A percentile compares a stretch with the other conserved stretches of the same genome.
Conservation (phyloP, 2,797 vertebrate species). For the Carcharodon carcharias region DNA sequence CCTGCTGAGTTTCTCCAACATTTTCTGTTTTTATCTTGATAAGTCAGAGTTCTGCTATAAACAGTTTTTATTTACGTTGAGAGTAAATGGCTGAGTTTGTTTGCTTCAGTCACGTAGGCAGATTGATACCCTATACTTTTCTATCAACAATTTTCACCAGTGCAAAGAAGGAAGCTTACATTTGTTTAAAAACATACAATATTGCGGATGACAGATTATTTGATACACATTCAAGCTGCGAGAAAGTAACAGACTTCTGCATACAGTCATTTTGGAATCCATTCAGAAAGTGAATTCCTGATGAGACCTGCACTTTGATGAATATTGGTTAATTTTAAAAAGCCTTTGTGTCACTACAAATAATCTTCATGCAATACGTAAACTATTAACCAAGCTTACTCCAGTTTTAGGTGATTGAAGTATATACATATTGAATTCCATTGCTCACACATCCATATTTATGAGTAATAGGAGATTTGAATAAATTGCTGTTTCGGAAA, state of each 20-base stretch:
- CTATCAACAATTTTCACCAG: neutral
- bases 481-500: neutral
- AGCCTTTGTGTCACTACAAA: neutral
- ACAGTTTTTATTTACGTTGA: neutral
- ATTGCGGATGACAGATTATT: neutral
- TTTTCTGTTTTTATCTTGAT: too few relatives aligned
- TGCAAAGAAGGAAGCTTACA: neutral
- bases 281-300: neutral
- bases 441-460: neutral
- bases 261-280: neutral
- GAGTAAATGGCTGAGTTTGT: neutral
- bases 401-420: neutral
- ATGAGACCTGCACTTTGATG: neutral
- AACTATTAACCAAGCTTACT: neutral
- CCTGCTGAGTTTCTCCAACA: too few relatives aligned
- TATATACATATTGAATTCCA: neutral
- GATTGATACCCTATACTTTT: neutral
- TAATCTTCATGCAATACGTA: neutral
- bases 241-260: neutral
- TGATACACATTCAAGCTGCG: neutral
- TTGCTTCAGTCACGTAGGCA: neutral
- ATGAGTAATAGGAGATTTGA: neutral
- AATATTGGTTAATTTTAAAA: neutral
- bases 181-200: neutral
- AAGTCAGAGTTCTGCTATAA: neutral